These are phyloP conservation scores for Linepithema humile DNA, from an alignment of 1,140 invertebrate species.

Conservation along the genomic window DNA sequence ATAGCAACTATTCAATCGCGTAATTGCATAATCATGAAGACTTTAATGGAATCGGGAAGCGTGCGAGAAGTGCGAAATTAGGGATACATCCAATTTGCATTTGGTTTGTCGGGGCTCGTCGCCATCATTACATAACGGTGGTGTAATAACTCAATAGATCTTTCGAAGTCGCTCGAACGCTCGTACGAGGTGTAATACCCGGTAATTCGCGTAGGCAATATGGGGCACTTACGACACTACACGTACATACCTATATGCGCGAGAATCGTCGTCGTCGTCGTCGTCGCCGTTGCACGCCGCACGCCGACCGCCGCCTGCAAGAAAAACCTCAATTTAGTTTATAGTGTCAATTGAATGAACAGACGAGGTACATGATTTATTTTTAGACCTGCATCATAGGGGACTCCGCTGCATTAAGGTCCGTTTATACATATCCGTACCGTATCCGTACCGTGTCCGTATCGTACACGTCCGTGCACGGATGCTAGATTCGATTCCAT, in stretches of 20 bases:
- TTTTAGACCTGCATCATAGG: constrained; percentile 57
- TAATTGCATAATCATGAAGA: background rate
- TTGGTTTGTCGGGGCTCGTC: constrained; percentile 9
- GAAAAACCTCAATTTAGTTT: constrained; percentile 57
- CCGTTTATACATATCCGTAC: no score
- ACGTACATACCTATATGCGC: background rate
- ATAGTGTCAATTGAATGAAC: constrained; percentile 59
- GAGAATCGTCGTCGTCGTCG: constrained; percentile 26
- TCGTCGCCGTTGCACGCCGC: background rate
- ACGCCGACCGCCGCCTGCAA: constrained; percentile 26
- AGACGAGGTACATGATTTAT: constrained; percentile 58
- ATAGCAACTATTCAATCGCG: background rate
- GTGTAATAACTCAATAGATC: constrained; percentile 47
- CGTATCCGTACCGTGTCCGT: no score
- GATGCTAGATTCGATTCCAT: no score
- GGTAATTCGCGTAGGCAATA: constrained; percentile 30
- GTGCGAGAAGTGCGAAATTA: background rate
- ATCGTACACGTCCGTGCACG: no score
- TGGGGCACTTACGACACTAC: constrained; percentile 15
- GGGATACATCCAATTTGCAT: constrained; percentile 19
- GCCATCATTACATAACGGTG: constrained; percentile 3
- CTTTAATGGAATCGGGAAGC: background rate
- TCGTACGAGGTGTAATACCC: constrained; percentile 37
- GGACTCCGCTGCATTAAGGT: constrained; percentile 47
- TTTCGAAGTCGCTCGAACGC: constrained; percentile 23